Conservation (phyloP, 2,113 vertebrate genomes). For the Plotosus lineatus region DNA sequence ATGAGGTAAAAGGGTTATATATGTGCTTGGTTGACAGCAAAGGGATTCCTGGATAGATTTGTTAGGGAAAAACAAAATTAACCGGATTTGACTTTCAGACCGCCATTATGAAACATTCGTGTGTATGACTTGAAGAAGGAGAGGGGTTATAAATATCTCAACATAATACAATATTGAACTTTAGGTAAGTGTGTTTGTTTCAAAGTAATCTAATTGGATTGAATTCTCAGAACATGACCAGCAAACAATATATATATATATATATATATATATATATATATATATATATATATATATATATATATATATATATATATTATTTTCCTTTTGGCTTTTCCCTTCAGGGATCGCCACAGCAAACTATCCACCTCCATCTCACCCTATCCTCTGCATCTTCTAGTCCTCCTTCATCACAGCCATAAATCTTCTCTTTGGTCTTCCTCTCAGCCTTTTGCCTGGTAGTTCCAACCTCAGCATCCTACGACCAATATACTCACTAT, state of each 20-base stretch:
- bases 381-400: too few relatives aligned
- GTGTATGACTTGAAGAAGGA: constrained; percentile 21
- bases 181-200: background rate
- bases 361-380: too few relatives aligned
- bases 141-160: constrained; percentile 4
- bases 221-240: background rate
- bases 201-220: constrained; percentile 16
- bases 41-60: constrained; percentile 6
- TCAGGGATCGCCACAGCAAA: too few relatives aligned
- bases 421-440: too few relatives aligned
- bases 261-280: background rate
- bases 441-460: too few relatives aligned
- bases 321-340: too few relatives aligned
- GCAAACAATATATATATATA: constrained; percentile 7
- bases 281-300: too few relatives aligned
- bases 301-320: too few relatives aligned
- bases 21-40: constrained; percentile 12
- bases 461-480: too few relatives aligned
- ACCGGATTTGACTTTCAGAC: constrained; percentile 15
- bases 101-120: background rate
- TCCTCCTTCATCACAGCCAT: too few relatives aligned
- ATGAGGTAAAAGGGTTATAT: constrained; percentile 18
- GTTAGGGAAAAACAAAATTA: constrained; percentile 26
- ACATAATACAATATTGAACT: background rate
- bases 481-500: too few relatives aligned